Percentiles rank a stretch among this genome's conserved stretches.
phyloP scores from a whole-genome alignment of 2,888 invertebrate species.

The Folsomia candida region DNA sequence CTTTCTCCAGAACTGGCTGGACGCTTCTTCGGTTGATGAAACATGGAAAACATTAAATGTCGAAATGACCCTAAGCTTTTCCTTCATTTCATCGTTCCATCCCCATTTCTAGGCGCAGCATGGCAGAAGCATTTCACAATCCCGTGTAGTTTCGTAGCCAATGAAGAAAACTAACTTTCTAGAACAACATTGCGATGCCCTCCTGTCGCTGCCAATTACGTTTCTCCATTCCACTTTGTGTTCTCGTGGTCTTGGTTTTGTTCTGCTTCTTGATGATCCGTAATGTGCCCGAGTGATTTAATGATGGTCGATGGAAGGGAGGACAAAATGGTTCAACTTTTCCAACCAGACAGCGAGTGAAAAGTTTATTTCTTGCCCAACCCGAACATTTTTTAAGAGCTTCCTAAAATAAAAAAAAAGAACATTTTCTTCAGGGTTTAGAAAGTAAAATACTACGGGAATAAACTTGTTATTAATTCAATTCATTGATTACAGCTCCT shows the following conservation, averaged over 20 bases:
- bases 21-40: conserved; percentile 46
- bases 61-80: conserved; percentile 48
- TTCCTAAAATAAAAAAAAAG: not conserved
- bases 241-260: not conserved
- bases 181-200: not conserved
- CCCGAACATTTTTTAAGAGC: not conserved
- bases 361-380: too few relatives aligned
- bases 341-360: not conserved
- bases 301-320: not conserved
- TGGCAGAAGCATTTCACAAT: not conserved
- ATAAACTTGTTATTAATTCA: not conserved
- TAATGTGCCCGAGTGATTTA: conserved; percentile 10
- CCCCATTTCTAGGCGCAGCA: conserved; percentile 14
- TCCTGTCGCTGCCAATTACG: conserved; percentile 9
- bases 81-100: conserved; percentile 23
- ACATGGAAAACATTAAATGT: conserved; percentile 49
- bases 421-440: not conserved
- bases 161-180: conserved; percentile 5
- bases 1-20: conserved; percentile 16
- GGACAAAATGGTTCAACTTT: not conserved
- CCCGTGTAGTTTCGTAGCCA: not conserved
- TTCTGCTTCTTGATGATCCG: conserved; percentile 20
- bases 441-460: not conserved
- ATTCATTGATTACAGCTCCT: not conserved
- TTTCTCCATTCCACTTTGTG: not conserved